Conservation (phyloP, 2,113 vertebrate species). For the Microcebus murinus region DNA sequence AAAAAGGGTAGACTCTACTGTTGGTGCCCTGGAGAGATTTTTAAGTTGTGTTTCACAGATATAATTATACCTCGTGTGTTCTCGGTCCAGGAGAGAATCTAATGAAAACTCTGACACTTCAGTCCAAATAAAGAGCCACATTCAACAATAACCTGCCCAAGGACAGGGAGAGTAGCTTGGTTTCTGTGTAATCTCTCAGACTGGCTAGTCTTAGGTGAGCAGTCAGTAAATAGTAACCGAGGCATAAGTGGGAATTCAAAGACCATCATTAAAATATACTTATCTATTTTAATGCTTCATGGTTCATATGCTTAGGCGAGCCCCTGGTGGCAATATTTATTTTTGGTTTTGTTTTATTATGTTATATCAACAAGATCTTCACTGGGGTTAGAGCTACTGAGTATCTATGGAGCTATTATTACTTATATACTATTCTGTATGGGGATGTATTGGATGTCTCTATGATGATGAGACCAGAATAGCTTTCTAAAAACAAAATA, state of each 20-base stretch:
- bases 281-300: background rate
- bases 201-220: background rate
- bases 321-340: background rate
- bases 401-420: background rate
- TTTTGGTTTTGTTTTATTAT: background rate
- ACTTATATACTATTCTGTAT: background rate
- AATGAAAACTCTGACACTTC: background rate
- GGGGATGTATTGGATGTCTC: background rate
- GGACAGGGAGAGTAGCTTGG: background rate
- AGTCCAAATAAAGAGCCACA: background rate
- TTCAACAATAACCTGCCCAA: background rate
- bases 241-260: background rate
- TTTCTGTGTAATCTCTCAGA: background rate
- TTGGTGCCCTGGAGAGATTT: background rate
- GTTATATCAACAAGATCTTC: background rate
- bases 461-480: background rate
- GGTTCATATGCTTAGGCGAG: background rate
- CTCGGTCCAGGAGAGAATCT: background rate
- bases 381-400: background rate
- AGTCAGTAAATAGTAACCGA: background rate
- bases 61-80: background rate
- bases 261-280: background rate
- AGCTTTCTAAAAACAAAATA: conserved; percentile 29
- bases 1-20: background rate
- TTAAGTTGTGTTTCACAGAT: background rate